Evolutionary conservation across 1,140 invertebrate genomes (phyloP), one percentile per base, ranked within the genome.

Genomic region (Cardiocondyla obscurior): DNA sequence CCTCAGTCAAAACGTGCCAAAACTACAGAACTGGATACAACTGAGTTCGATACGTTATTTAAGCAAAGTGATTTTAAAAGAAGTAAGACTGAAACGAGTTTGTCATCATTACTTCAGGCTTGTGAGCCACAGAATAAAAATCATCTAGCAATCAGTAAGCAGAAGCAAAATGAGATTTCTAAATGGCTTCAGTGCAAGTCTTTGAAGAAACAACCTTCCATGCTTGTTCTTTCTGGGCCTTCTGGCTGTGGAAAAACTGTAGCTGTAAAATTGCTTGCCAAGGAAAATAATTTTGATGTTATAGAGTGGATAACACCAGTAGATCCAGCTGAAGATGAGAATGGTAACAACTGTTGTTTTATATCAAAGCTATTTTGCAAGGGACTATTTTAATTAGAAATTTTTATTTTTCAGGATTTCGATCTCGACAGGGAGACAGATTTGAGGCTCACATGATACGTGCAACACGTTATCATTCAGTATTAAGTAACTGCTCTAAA

Each of bases 271-370:
- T 92, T 95, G 2, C 70, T 97, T 10, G 95, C 96, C 51, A 93
- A 95, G 62, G 95, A 96, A 84, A 90, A 95, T 73, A 92, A 93
- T 69, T 95, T 96, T 74, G 92, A 95, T 85, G 77, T 97, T 46
- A 93, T 95, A 28, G 96, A 97, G 92, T 97, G 96, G 96, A 95
- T 96, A 25, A 97, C 96, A 83, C 96, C 96, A 3, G 76, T 96
- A 1, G 96, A 97, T 93, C 93, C 92, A 83, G 89, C 89, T 49
- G 89, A 93, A 62, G 88, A 93, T 89, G 92, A 94, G 82, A 92
- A 92, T 77, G 92, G 94, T 93, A 91, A 91, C 72, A 69, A 55
- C 30, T 44, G 44, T 6, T 72, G 2, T 8, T 57, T 6, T 12
- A 42, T 42, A n/a, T n/a, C 19, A 0, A 4, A 4, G 25, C 14